phyloP scores from a whole-genome alignment of 1,140 invertebrate genomes.

The Mizuhopecten yessoensis region DNA sequence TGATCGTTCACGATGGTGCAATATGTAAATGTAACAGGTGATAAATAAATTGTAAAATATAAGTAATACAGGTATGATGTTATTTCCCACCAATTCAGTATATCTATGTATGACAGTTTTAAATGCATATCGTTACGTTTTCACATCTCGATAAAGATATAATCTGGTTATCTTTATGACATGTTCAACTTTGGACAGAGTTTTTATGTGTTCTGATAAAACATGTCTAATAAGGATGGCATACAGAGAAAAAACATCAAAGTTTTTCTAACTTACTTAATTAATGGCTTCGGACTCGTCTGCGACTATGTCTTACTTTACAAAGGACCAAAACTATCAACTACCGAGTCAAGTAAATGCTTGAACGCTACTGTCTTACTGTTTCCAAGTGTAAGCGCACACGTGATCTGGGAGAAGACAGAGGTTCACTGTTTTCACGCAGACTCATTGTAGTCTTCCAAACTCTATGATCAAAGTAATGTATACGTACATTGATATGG shows the following conservation, averaged over 20 bases:
- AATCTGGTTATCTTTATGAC: neutral
- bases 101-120: neutral
- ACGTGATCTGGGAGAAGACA: neutral
- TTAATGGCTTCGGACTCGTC: neutral
- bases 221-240: neutral
- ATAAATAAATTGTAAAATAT: neutral
- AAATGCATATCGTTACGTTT: neutral
- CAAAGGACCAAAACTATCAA: neutral
- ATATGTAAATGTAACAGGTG: neutral
- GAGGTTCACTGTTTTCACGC: neutral
- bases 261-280: neutral
- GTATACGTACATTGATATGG: neutral
- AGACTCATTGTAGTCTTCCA: neutral
- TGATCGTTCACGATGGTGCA: neutral
- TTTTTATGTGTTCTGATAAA: neutral
- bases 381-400: neutral
- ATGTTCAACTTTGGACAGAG: neutral
- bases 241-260: neutral
- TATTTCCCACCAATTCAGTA: neutral
- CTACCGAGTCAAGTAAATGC: neutral
- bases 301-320: neutral
- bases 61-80: neutral
- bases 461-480: slow-evolving; percentile 5
- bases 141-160: neutral
- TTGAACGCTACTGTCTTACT: neutral